Conservation (phyloP, 2,113 vertebrate genomes). For the Arothron firmamentum region DNA sequence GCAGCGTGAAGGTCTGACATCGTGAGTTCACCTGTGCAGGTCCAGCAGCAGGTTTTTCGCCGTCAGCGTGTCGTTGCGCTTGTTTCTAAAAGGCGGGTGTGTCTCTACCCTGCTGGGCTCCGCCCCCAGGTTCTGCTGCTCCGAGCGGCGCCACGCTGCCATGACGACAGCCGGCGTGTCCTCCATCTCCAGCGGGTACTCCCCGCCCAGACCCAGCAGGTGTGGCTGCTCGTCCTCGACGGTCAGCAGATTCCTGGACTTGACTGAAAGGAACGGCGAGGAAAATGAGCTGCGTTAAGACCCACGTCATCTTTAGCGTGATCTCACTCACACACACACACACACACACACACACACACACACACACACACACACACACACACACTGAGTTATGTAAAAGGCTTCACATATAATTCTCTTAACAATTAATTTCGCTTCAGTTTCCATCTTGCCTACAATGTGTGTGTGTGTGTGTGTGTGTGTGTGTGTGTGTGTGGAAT, state of each 20-base stretch:
- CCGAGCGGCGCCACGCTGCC: conserved; percentile 75
- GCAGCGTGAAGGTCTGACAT: no score
- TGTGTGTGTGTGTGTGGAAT: conserved; percentile 41
- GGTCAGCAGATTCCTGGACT: conserved; percentile 86
- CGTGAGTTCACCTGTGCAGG: conserved; percentile 70
- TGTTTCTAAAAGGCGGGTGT: conserved; percentile 73
- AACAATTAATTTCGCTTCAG: no score
- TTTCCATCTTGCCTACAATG: conserved; percentile 4
- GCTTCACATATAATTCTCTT: background rate
- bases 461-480: conserved; percentile 18
- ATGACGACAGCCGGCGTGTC: conserved; percentile 75
- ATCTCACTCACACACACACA: background rate
- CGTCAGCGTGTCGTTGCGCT: conserved; percentile 80
- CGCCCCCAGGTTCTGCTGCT: conserved; percentile 69
- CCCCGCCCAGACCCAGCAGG: conserved; percentile 76
- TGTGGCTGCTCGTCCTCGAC: conserved; percentile 85
- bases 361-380: background rate
- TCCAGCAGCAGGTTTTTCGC: conserved; percentile 82
- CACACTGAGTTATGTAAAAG: background rate
- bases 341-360: background rate
- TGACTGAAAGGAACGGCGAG: conserved; percentile 69
- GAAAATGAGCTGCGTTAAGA: background rate
- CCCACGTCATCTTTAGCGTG: no score
- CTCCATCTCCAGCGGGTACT: conserved; percentile 77
- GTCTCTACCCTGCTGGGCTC: conserved; percentile 58